A percentile compares a stretch with the other conserved stretches of the same genome.
phyloP scores from a whole-genome alignment of 2,888 invertebrate genomes.

The Heterodera filipjevi region DNA sequence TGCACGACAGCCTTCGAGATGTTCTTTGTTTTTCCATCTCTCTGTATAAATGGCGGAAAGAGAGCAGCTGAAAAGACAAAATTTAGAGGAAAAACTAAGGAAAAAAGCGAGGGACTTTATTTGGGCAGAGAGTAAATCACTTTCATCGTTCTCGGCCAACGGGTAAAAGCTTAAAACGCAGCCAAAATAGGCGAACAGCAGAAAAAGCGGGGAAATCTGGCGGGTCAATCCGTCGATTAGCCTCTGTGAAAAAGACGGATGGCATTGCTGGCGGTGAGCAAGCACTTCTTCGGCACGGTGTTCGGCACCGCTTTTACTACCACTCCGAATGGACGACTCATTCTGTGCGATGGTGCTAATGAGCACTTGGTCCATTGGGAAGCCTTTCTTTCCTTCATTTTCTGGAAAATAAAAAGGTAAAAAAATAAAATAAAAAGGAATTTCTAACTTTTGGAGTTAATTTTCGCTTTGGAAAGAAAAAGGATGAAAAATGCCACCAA shows the following conservation, averaged over 20 bases:
- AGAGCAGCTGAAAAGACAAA: neutral
- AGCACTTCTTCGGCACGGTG: neutral
- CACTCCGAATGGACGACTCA: neutral
- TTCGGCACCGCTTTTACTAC: neutral
- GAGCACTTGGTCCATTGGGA: neutral
- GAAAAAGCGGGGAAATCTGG: neutral
- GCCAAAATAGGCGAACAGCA: neutral
- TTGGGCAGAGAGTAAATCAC: neutral
- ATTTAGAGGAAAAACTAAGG: neutral
- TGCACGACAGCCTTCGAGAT: neutral
- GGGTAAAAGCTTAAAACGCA: neutral
- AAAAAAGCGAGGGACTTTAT: neutral
- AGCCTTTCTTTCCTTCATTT: neutral
- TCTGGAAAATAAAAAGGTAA: neutral
- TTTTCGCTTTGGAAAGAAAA: neutral
- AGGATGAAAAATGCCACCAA: neutral
- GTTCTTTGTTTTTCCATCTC: neutral
- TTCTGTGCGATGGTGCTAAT: too few relatives aligned
- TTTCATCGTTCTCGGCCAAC: neutral
- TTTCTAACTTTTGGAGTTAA: neutral
- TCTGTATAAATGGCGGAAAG: neutral
- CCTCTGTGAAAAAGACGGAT: neutral
- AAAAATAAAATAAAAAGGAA: neutral
- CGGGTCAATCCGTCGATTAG: neutral
- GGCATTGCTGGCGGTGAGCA: neutral